A percentile compares a stretch with the other conserved stretches of the same genome.
phyloP scores from a whole-genome alignment of 2,113 vertebrate species.

The Electrona antarctica region DNA sequence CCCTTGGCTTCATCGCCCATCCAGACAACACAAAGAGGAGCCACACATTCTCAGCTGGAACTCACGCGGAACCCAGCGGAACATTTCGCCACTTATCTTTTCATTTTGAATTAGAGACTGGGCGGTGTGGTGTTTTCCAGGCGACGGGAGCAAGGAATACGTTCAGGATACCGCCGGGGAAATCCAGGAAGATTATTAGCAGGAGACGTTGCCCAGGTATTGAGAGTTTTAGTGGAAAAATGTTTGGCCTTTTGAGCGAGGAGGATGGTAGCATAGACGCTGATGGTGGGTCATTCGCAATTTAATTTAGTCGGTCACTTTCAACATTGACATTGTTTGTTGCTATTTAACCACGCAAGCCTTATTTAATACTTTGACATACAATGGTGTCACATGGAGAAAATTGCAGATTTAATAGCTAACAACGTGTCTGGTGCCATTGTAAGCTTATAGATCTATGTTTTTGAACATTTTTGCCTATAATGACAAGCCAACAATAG shows the following conservation, averaged over 20 bases:
- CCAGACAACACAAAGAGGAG: constrained; percentile 48
- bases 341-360: no score
- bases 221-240: constrained; percentile 59
- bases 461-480: no score
- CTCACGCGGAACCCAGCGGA: constrained; percentile 55
- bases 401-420: no score
- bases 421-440: no score
- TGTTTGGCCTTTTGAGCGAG: constrained; percentile 12
- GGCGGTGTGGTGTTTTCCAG: constrained; percentile 58
- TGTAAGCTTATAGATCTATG: no score
- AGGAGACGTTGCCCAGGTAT: constrained; percentile 64
- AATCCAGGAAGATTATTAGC: constrained; percentile 62
- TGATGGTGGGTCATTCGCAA: no score
- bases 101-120: constrained; percentile 74
- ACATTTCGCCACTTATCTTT: constrained; percentile 71
- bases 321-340: no score
- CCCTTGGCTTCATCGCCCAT: constrained; percentile 22
- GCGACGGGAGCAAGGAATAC: constrained; percentile 45
- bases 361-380: no score
- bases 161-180: constrained; percentile 47
- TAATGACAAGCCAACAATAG: no score
- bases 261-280: constrained; percentile 14
- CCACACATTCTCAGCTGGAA: constrained; percentile 66
- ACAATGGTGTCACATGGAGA: no score
- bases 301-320: no score